Conservation (phyloP, 2,797 vertebrate species). For the Danio aesculapii region DNA sequence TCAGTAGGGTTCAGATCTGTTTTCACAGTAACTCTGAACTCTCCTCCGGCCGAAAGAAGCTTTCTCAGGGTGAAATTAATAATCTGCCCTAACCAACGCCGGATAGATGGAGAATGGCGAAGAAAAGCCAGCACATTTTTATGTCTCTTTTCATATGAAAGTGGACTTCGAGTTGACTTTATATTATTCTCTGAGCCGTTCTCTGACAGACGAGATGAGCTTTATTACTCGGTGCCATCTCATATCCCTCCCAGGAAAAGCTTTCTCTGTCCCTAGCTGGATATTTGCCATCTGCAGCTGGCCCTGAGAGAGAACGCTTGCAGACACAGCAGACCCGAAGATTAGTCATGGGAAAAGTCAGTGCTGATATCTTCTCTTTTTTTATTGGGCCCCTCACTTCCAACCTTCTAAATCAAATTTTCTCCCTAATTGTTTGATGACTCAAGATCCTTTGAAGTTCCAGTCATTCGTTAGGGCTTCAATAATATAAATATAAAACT, state of each 20-base stretch:
- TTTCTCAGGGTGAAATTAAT: conserved; percentile 31
- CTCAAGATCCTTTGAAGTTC: conserved; percentile 70
- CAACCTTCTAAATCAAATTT: conserved; percentile 58
- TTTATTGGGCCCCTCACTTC: conserved; percentile 71
- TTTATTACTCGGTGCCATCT: conserved; percentile 48
- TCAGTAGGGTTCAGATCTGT: conserved; percentile 4
- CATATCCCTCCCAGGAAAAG: conserved; percentile 36
- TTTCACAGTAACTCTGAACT: not conserved
- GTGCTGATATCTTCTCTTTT: conserved; percentile 70
- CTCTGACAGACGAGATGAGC: conserved; percentile 42
- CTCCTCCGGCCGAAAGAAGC: conserved; percentile 1
- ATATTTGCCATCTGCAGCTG: conserved; percentile 61
- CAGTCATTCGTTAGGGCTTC: conserved; percentile 70
- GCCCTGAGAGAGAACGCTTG: conserved; percentile 46
- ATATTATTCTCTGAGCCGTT: conserved; percentile 46
- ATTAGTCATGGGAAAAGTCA: conserved; percentile 79
- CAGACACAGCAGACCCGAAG: conserved; percentile 47
- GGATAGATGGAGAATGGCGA: not conserved
- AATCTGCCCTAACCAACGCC: conserved; percentile 18
- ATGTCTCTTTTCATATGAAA: conserved; percentile 39
- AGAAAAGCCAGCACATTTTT: conserved; percentile 16
- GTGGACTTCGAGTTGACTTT: conserved; percentile 20
- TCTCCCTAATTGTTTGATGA: conserved; percentile 72
- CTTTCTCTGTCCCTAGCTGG: conserved; percentile 41
- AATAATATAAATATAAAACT: conserved; percentile 49